Percentiles rank a stretch among this genome's conserved stretches.
Evolutionary conservation across 2,888 invertebrate genomes (phyloP).

Genomic region (Megamerina dolium): DNA sequence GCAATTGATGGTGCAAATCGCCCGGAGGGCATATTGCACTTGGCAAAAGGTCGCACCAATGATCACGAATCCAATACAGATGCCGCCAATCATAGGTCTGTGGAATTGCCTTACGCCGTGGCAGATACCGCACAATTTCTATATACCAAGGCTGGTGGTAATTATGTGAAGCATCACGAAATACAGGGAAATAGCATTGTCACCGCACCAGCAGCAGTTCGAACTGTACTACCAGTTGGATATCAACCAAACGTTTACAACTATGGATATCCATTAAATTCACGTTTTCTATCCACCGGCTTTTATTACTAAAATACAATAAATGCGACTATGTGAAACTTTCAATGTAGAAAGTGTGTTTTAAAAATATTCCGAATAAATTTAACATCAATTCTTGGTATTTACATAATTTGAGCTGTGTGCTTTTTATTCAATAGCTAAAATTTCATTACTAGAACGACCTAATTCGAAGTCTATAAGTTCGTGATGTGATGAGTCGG

Average conservation of each 20-base stretch:
- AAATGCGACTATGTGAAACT: too few relatives aligned
- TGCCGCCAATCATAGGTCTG: constrained; percentile 22
- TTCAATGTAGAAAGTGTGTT: too few relatives aligned
- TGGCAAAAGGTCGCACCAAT: constrained; percentile 25
- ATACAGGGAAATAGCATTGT: constrained; percentile 16
- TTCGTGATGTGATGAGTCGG: too few relatives aligned
- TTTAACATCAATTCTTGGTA: too few relatives aligned
- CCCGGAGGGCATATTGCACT: constrained; percentile 33
- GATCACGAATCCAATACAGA: constrained; percentile 18
- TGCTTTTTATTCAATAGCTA: too few relatives aligned
- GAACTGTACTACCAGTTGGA: constrained; percentile 13
- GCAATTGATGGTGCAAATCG: constrained; percentile 34
- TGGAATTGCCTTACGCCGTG: constrained; percentile 33
- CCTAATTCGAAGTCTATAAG: too few relatives aligned
- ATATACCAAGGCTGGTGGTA: constrained; percentile 7
- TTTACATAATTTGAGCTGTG: too few relatives aligned
- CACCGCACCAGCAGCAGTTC: constrained; percentile 13
- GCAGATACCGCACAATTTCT: constrained; percentile 38
- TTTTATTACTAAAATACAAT: constrained; percentile 18
- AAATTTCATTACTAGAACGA: too few relatives aligned
- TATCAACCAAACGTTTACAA: constrained; percentile 23
- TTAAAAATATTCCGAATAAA: too few relatives aligned
- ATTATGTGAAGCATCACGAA: constrained; percentile 31
- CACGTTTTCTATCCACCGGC: constrained; percentile 18
- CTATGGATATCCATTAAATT: constrained; percentile 22